A percentile compares a stretch with the other conserved stretches of the same genome.
Conservation (phyloP, 2,888 invertebrate species). For the Baronia brevicornis region DNA sequence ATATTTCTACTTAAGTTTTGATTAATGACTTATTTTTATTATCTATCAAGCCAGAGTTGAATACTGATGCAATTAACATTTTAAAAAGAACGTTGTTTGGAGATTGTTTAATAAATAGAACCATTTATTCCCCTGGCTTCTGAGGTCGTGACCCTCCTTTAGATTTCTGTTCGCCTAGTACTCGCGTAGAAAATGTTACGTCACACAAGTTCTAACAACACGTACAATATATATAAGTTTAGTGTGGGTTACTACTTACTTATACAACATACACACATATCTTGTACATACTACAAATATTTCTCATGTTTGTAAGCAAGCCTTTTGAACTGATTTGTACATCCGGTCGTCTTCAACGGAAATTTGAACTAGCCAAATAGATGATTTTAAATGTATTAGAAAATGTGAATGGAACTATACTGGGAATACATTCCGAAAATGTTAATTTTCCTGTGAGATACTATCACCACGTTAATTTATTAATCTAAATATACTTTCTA, state of each 20-base stretch:
- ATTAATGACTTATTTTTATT: conserved; percentile 53
- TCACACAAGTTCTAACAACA: conserved; percentile 26
- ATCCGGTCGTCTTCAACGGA: no score
- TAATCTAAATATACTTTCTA: no score
- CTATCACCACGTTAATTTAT: no score
- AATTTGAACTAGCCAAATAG: no score
- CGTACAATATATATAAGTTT: not conserved
- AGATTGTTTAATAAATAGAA: conserved; percentile 14
- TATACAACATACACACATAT: not conserved
- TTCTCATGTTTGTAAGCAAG: no score
- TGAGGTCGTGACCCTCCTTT: conserved; percentile 19
- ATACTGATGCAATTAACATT: conserved; percentile 45
- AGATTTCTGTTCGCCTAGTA: conserved; percentile 41
- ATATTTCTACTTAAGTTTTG: conserved; percentile 50
- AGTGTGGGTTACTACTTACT: not conserved
- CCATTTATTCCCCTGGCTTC: conserved; percentile 2
- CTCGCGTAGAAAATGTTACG: conserved; percentile 40
- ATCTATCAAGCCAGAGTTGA: conserved; percentile 32
- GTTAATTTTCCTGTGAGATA: no score
- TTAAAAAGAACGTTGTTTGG: conserved; percentile 20
- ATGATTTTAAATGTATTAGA: no score
- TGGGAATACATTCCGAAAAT: no score
- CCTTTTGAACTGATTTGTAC: no score
- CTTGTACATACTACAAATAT: no score
- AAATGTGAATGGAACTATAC: no score